Base-by-base conservation (phyloP, 2,888 invertebrate species). In the Brachypalpus laphriformis region DNA sequence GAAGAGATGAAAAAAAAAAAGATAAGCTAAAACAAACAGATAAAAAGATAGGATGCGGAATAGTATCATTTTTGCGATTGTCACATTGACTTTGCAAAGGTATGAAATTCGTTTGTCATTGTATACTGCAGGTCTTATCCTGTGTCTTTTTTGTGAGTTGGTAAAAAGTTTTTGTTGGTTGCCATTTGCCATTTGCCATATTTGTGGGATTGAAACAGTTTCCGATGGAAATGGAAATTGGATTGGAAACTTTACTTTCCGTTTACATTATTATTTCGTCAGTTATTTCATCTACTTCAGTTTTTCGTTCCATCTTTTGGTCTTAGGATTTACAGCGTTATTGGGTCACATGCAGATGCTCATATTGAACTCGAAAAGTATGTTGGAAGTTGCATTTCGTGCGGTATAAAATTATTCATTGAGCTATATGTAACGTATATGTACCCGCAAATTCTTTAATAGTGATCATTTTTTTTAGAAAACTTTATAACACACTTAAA, bases 21-120 rank as follows among this genome's bases (percentile, higher is more conserved):
- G 3, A 25, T 25, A 2, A 25, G 25, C n/a, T 42, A 47, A 18
- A 66, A 37, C 59, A 80, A 51, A 54, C 18, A 80, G 74, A 80
- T 74, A 66, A 74, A 66, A 51, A 56, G 56, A 18, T 25, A 14
- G 47, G n/a, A n/a, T n/a, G n/a, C n/a, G n/a, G n/a, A 65, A 51
- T 63, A 71, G 66, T 74, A 51, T 80, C 28, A 45, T 18, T 66
- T 61, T 57, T 57, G 45, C n/a, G 31, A 74, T 68, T 81, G 81
- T 81, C 74, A 81, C 81, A 56, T 40, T 40, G 63, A 28, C 18
- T 51, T 66, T 22, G 16, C 1, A 28, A 34, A 25, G 34, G 25
- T 65, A 70, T 70, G 25, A 28, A 77, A 70, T 61, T 77, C 68
- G 49, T 75, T 56, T 45, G 16, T 59, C 42, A 45, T 3, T 20